These are phyloP conservation scores for Zootermopsis nevadensis DNA, from an alignment of 2,888 invertebrate species.

Conservation along the genomic window DNA sequence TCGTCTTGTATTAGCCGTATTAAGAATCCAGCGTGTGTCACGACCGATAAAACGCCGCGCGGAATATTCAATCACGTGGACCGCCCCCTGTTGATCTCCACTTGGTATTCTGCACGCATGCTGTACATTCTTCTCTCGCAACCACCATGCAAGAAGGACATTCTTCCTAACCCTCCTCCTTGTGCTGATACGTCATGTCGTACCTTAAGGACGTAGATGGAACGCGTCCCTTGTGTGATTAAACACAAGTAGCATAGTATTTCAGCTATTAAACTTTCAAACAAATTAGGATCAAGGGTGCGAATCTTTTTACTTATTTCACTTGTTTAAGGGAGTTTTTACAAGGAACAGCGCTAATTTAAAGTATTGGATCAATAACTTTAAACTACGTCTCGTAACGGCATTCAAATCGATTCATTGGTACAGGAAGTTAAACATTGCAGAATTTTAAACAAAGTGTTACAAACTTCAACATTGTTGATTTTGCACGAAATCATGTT, in stretches of 20 bases:
- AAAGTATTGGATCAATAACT: too few relatives aligned
- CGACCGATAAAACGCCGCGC: constrained; percentile 43
- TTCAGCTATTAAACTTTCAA: neutral
- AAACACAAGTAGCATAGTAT: neutral
- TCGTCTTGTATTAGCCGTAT: constrained; percentile 47
- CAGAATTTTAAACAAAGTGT: too few relatives aligned
- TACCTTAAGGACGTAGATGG: neutral
- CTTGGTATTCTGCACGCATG: constrained; percentile 39
- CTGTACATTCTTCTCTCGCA: constrained; percentile 27
- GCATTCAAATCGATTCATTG: too few relatives aligned
- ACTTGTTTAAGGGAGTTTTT: neutral
- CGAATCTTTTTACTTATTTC: constrained; percentile 2
- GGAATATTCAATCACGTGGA: constrained; percentile 46
- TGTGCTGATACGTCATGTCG: neutral
- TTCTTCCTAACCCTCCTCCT: neutral
- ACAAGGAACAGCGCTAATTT: too few relatives aligned
- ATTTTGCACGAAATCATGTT: too few relatives aligned
- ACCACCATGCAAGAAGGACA: constrained; percentile 10
- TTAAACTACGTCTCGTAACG: too few relatives aligned
- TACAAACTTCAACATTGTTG: too few relatives aligned
- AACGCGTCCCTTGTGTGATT: neutral
- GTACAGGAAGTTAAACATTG: too few relatives aligned
- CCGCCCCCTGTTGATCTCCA: constrained; percentile 25
- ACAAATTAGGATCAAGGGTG: neutral
- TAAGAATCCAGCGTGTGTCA: constrained; percentile 51